phyloP scores from a whole-genome alignment of 2,113 vertebrate genomes.

The Oreotragus oreotragus region DNA sequence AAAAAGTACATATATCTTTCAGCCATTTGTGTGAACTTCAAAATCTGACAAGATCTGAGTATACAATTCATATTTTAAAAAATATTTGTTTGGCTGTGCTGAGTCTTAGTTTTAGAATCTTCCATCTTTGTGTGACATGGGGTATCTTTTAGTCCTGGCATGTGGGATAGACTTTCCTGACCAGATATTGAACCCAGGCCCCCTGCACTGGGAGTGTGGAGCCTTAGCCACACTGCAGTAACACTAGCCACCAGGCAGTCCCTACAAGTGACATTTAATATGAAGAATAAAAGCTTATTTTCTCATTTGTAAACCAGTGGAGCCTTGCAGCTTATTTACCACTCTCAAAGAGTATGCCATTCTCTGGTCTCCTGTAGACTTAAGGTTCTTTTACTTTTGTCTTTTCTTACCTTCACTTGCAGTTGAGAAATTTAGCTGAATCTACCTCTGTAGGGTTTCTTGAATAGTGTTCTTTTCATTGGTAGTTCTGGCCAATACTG shows the following conservation, averaged over 20 bases:
- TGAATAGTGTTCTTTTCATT: constrained; percentile 35
- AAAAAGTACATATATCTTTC: not conserved
- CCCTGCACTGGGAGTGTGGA: not conserved
- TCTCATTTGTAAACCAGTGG: not conserved
- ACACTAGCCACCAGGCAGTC: not conserved
- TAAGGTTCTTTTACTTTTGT: not conserved
- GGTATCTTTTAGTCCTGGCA: not conserved
- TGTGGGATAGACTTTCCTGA: not conserved
- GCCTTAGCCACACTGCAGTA: not conserved
- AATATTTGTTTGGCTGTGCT: not conserved
- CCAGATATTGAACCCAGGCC: not conserved
- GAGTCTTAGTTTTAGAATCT: not conserved
- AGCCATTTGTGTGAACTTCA: not conserved
- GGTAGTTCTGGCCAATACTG: not conserved
- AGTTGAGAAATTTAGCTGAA: not conserved
- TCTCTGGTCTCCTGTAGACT: not conserved
- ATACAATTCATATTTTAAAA: not conserved
- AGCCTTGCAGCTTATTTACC: not conserved
- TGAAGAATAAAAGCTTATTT: not conserved
- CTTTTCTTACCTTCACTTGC: constrained; percentile 15
- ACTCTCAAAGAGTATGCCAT: not conserved
- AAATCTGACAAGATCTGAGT: not conserved
- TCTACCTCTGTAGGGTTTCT: not conserved
- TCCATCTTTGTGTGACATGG: not conserved
- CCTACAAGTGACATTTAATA: not conserved